Conservation (phyloP, 2,888 invertebrate genomes). For the Cephus pulcher region DNA sequence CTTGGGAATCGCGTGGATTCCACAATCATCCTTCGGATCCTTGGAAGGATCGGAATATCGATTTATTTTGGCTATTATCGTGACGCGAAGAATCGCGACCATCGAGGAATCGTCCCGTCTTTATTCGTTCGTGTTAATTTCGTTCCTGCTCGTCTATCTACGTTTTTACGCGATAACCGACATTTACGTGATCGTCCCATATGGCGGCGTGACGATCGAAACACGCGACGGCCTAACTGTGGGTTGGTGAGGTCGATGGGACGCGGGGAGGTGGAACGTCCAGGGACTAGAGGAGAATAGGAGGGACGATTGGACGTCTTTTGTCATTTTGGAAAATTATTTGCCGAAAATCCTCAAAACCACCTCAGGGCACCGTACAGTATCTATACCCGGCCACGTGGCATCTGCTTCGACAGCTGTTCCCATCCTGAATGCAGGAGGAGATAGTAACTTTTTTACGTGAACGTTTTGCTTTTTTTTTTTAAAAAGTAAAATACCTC, state of each 20-base stretch:
- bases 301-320: background rate
- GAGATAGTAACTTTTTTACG: background rate
- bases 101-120: background rate
- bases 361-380: background rate
- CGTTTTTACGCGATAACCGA: background rate
- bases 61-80: too few relatives aligned
- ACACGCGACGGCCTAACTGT: background rate
- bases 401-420: conserved; percentile 58
- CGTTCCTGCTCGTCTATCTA: background rate
- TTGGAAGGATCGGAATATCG: background rate
- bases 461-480: background rate
- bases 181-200: background rate
- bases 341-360: background rate
- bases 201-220: background rate
- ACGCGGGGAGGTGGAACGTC: background rate
- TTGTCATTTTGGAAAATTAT: background rate
- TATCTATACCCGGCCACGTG: conserved; percentile 32
- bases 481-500: too few relatives aligned
- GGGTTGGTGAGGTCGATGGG: background rate
- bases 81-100: too few relatives aligned
- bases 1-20: background rate
- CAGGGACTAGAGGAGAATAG: background rate
- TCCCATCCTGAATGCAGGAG: conserved; percentile 36
- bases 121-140: background rate
- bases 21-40: background rate